phyloP scores from a whole-genome alignment of 2,113 vertebrate genomes.

The Dicerorhinus sumatrensis region DNA sequence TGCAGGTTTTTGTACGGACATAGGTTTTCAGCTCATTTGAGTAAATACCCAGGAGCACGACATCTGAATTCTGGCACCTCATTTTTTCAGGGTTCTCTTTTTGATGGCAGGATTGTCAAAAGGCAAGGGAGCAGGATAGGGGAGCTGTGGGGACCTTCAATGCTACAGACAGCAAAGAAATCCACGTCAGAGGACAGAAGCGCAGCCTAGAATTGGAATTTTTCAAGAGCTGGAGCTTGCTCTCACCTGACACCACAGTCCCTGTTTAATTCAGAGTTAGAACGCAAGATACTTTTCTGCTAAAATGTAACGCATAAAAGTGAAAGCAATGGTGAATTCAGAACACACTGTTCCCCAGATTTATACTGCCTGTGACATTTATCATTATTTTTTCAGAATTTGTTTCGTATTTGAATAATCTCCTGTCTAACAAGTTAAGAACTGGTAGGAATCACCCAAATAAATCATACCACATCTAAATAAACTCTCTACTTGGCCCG shows the following conservation, averaged over 20 bases:
- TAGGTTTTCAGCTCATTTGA: background rate
- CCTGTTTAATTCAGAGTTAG: background rate
- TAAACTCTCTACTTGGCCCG: background rate
- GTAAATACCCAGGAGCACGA: background rate
- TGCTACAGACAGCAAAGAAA: too few species aligned
- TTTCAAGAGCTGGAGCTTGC: background rate
- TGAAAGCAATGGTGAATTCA: background rate
- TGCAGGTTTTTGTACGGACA: background rate
- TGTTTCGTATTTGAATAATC: background rate
- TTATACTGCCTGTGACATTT: background rate
- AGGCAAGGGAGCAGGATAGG: fast-evolving
- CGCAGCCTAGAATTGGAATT: too few species aligned
- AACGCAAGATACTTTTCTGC: background rate
- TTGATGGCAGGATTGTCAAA: background rate
- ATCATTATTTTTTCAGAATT: background rate
- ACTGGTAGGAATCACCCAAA: background rate
- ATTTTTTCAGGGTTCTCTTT: background rate
- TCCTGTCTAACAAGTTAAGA: background rate
- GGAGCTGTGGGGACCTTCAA: background rate
- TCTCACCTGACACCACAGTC: background rate
- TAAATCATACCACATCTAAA: background rate
- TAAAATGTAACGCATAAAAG: background rate
- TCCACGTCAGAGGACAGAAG: background rate
- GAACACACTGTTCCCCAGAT: background rate
- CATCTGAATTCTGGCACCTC: background rate